These are phyloP conservation scores for Leucoraja erinaceus DNA, from an alignment of 2,113 vertebrate genomes.

Conservation along the genomic window DNA sequence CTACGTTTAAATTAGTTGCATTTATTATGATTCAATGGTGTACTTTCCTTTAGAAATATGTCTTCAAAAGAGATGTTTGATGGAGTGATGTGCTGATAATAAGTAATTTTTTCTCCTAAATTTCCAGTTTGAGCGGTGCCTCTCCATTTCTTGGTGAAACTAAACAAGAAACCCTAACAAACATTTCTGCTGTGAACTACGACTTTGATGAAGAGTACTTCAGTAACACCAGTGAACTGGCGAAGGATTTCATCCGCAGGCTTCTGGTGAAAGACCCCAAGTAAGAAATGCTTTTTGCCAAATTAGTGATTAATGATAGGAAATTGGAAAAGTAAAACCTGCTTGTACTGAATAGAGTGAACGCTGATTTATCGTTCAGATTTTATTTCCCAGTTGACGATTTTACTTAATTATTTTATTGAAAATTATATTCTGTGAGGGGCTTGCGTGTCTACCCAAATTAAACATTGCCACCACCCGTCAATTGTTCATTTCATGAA, in stretches of 20 bases:
- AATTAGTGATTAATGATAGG: not conserved
- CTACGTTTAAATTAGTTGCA: not conserved
- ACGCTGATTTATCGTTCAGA: not conserved
- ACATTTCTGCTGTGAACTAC: constrained; percentile 92
- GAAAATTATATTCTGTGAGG: not conserved
- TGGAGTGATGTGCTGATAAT: not conserved
- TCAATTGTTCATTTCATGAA: too few species aligned
- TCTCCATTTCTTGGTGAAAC: constrained; percentile 92
- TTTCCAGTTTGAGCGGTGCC: constrained; percentile 77
- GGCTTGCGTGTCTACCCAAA: too few species aligned
- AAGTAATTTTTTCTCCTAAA: not conserved
- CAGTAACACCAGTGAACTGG: constrained; percentile 90
- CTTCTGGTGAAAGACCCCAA: constrained; percentile 93
- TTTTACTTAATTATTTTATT: not conserved
- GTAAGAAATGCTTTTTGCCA: constrained; percentile 54
- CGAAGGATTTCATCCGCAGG: constrained; percentile 93
- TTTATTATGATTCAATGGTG: not conserved
- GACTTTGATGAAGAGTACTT: constrained; percentile 97
- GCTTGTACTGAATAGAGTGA: not conserved
- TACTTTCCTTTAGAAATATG: not conserved
- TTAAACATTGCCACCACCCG: not conserved
- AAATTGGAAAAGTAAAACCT: not conserved
- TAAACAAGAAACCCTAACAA: constrained; percentile 93
- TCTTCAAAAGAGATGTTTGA: not conserved
- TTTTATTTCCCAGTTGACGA: not conserved